These are phyloP conservation scores for Luidia sarsii DNA, from an alignment of 53 echinoderm and acorn worm species.

Conservation along the genomic window DNA sequence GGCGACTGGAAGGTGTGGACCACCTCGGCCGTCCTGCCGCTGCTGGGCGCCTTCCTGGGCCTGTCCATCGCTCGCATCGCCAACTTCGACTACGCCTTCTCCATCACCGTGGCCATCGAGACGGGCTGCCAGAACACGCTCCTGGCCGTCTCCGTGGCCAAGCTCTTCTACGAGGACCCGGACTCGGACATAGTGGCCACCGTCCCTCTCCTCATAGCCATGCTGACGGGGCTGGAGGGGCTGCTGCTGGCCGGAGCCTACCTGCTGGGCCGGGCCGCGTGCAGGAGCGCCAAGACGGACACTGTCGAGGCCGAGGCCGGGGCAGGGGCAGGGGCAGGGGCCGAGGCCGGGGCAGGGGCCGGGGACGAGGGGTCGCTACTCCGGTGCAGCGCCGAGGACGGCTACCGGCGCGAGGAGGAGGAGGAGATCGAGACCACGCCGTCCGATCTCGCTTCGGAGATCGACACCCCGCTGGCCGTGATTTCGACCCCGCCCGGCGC, in stretches of 20 bases:
- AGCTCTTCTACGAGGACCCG: slow-evolving; percentile 60
- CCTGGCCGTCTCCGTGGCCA: slow-evolving; percentile 51
- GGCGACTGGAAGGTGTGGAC: slow-evolving; percentile 60
- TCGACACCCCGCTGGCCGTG: neutral
- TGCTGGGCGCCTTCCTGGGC: slow-evolving; percentile 68
- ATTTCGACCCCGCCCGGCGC: neutral
- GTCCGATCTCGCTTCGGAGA: neutral
- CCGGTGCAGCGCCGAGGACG: too few species aligned
- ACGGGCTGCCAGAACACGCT: slow-evolving; percentile 75
- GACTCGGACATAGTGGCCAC: slow-evolving; percentile 60
- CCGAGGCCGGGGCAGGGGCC: too few species aligned
- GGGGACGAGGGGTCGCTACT: neutral
- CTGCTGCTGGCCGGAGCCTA: slow-evolving; percentile 25
- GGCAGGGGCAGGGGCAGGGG: too few species aligned
- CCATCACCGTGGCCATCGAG: slow-evolving; percentile 66
- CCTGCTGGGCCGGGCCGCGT: slow-evolving; percentile 5
- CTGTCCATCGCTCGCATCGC: slow-evolving; percentile 62
- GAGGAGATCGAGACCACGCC: too few species aligned
- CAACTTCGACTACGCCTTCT: slow-evolving; percentile 46
- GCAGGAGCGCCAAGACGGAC: neutral
- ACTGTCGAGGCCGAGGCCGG: neutral
- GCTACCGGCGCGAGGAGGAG: too few species aligned
- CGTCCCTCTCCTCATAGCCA: slow-evolving; percentile 61
- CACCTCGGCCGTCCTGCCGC: slow-evolving; percentile 64
- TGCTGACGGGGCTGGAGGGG: slow-evolving; percentile 65